Evolutionary conservation across 2,797 vertebrate genomes (phyloP).

Genomic region (Takifugu rubripes): DNA sequence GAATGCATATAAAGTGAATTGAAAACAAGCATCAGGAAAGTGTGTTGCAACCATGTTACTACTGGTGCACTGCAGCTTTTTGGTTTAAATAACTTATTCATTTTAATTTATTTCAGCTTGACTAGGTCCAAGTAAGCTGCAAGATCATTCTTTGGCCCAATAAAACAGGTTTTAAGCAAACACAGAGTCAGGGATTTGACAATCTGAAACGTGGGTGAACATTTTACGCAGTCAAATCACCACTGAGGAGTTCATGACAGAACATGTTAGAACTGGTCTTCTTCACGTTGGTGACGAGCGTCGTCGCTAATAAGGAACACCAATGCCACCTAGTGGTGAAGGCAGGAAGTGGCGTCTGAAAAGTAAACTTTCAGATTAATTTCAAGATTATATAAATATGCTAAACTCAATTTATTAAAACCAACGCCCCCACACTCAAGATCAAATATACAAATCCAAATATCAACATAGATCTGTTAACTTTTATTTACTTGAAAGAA

Average conservation of each 20-base stretch:
- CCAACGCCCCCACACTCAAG: no score
- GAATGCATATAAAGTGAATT: no score
- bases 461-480: background rate
- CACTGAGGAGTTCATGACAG: no score
- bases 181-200: conserved; percentile 2
- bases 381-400: no score
- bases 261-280: background rate
- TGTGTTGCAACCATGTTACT: background rate
- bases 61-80: background rate
- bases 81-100: background rate
- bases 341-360: background rate
- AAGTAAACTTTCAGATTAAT: background rate
- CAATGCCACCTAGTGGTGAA: conserved; percentile 81
- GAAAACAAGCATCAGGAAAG: background rate
- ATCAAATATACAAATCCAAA: background rate
- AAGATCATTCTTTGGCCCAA: background rate
- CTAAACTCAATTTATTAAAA: no score
- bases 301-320: conserved; percentile 48
- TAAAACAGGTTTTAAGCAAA: background rate
- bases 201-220: conserved; percentile 1
- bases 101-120: background rate
- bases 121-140: background rate
- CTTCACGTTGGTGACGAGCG: no score
- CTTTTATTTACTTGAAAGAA: conserved; percentile 50
- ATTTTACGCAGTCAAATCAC: no score